Conservation (phyloP, 92 coral and sea anemone genomes). For the Desmophyllum pertusum region DNA sequence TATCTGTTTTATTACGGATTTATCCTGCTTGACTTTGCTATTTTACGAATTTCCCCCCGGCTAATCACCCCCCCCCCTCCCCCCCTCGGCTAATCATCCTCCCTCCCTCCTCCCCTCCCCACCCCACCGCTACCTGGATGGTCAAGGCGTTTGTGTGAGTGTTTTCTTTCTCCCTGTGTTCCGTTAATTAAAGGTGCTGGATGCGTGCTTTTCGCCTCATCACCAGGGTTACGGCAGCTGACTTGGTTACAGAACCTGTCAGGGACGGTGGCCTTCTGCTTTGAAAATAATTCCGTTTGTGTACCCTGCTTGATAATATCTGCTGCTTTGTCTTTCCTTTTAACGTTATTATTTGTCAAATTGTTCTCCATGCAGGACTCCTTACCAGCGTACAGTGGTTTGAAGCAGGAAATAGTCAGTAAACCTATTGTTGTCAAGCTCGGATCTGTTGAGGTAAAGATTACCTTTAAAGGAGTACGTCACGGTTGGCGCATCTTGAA, state of each 20-base stretch:
- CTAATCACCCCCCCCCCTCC: too few relatives aligned
- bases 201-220: neutral
- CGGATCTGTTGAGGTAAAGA: slow-evolving; percentile 82
- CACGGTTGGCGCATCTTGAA: neutral
- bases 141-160: too few relatives aligned
- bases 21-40: too few relatives aligned
- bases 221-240: too few relatives aligned
- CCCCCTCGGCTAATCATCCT: too few relatives aligned
- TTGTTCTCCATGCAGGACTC: slow-evolving; percentile 23
- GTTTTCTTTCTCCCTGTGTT: too few relatives aligned
- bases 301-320: neutral
- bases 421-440: slow-evolving; percentile 74
- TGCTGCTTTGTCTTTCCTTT: neutral
- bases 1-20: neutral
- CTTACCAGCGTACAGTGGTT: slow-evolving; percentile 41
- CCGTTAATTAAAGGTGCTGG: too few relatives aligned
- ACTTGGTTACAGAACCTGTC: too few relatives aligned
- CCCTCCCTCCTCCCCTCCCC: too few relatives aligned
- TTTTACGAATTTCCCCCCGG: too few relatives aligned
- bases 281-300: neutral
- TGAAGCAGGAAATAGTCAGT: slow-evolving; percentile 79
- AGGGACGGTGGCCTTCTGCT: neutral
- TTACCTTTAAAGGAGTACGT: neutral
- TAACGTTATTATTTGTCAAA: neutral
- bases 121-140: too few relatives aligned